Base-by-base conservation (phyloP, 2,888 invertebrate species). In the Agonopterix arenella region DNA sequence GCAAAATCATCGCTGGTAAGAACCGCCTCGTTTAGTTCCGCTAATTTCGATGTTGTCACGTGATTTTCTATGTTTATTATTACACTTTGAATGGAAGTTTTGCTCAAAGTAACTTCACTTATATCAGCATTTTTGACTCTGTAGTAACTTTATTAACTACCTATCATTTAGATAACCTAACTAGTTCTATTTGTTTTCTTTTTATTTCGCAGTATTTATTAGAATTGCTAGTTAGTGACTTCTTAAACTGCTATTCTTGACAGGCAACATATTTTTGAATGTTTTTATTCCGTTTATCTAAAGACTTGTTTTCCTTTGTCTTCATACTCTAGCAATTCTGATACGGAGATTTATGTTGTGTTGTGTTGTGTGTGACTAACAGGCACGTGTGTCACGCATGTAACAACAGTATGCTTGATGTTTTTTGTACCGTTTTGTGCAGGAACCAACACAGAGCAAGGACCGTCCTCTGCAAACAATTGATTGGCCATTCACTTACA, bases 1-100 rank as follows among this genome's bases (percentile, higher is more conserved):
- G 97, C 90, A 96, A 97, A 91, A 95, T 96, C 76, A 97, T 97
- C 66, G 97, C 98, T 84, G 97, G 97, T 97, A 92, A 90, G 92
- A 86, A 58, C 11, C 42, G 54, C 49, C 63, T 62, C 13, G 8
- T 10, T 5, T 10, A 40, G 41, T 41, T 28, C 45, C 18, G 18
- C 18, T 28, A 18, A 13, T 45, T 45, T 28, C 28, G 28, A 45
- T 45, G 45, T 18, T 45, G 28, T 45, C 28, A 28, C 28, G 28
- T 28, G 28, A 7, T 28, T 28, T 28, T 28, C 28, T 28, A 28
- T 28, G 7, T 28, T 28, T 28, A 28, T 28, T 28, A 28, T 28
- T 28, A 28, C 28, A 28, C 28, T 7, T 28, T 28, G 28, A 7
- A 28, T 28, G 28, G 28, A 28, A 28, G 28, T 28, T 28, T 28